Evolutionary conservation across 2,888 invertebrate species (phyloP).

Genomic region (Campoplex capitator): DNA sequence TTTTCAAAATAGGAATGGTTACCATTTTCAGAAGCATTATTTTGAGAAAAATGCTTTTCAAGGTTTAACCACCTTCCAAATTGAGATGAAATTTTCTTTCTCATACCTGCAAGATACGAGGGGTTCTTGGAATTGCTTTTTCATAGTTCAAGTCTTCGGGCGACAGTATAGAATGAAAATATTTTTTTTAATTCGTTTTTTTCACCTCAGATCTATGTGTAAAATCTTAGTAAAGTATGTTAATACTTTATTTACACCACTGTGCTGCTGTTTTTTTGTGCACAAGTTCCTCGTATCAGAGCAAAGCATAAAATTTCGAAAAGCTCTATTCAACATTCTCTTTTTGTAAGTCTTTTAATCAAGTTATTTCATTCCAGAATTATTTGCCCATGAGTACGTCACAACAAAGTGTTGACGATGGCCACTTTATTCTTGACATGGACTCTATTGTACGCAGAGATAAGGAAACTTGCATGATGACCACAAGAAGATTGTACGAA

Average conservation of each 20-base stretch:
- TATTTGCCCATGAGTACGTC: slow-evolving; percentile 73
- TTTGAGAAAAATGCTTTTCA: too few relatives aligned
- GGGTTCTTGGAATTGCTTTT: too few relatives aligned
- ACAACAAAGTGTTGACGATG: slow-evolving; percentile 75
- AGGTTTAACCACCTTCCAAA: too few relatives aligned
- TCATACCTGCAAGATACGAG: too few relatives aligned
- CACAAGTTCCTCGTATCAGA: neutral
- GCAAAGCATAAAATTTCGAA: neutral
- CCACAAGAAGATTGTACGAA: slow-evolving; percentile 72
- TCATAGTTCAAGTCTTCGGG: too few relatives aligned
- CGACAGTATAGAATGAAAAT: too few relatives aligned
- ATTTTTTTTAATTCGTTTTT: too few relatives aligned
- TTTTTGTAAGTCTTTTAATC: neutral
- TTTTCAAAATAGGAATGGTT: too few relatives aligned
- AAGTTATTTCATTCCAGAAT: slow-evolving; percentile 69
- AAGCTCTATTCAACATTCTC: neutral
- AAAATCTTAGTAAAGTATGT: neutral
- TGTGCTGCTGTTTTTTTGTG: neutral
- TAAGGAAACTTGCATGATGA: slow-evolving; percentile 67
- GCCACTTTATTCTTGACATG: slow-evolving; percentile 80
- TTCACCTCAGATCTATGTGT: too few relatives aligned
- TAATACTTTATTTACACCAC: neutral
- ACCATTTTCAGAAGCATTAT: too few relatives aligned
- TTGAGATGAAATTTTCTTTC: too few relatives aligned
- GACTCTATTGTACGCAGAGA: slow-evolving; percentile 77